Conservation (phyloP, 2,113 vertebrate genomes). For the Phainopepla nitens region DNA sequence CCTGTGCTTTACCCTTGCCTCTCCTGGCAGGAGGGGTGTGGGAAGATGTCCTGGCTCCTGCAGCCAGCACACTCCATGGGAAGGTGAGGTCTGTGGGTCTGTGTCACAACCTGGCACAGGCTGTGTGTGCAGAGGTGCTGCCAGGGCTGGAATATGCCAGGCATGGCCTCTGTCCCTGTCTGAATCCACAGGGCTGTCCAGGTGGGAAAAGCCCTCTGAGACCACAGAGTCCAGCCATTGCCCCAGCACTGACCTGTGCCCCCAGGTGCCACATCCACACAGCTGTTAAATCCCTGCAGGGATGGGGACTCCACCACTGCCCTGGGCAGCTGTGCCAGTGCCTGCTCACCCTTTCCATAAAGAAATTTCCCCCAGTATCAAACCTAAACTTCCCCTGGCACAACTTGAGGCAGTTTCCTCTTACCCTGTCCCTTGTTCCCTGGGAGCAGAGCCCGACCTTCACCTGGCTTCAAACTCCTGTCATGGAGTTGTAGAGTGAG, state of each 20-base stretch:
- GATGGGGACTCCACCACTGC: background rate
- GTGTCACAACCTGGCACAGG: background rate
- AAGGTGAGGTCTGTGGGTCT: background rate
- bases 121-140: background rate
- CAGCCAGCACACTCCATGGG: fast-evolving
- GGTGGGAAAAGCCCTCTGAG: background rate
- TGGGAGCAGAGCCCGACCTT: fast-evolving
- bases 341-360: background rate
- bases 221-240: background rate
- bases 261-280: background rate
- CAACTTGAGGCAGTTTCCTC: background rate
- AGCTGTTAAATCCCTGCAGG: background rate
- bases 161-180: background rate
- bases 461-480: background rate
- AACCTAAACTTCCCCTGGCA: background rate
- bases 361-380: background rate
- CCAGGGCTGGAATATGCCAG: background rate
- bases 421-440: background rate
- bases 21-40: background rate
- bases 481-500: background rate
- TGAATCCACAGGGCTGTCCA: background rate
- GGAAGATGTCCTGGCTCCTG: background rate
- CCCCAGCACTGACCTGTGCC: background rate
- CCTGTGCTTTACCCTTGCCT: background rate
- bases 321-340: background rate